Evolutionary conservation across 1,140 invertebrate species (phyloP).

Genomic region (Trichoplusia ni): DNA sequence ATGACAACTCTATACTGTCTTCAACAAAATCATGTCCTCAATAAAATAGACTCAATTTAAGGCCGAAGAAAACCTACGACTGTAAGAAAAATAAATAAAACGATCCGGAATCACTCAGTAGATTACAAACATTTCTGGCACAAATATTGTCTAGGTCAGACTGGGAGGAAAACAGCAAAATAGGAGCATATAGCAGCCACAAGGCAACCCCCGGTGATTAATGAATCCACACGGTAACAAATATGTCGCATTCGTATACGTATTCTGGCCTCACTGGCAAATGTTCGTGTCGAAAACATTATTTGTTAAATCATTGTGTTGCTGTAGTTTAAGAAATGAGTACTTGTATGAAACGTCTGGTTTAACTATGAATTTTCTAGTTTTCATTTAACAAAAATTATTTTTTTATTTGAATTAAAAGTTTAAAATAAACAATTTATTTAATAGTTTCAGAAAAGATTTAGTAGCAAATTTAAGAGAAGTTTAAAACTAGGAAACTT

Average conservation of each 20-base stretch:
- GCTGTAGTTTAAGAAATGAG: too few relatives aligned
- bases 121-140: slow-evolving; percentile 38
- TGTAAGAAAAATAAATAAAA: slow-evolving; percentile 34
- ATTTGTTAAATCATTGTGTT: slow-evolving; percentile 20
- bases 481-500: too few relatives aligned
- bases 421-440: too few relatives aligned
- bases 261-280: slow-evolving; percentile 27
- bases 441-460: too few relatives aligned
- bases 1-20: too few relatives aligned
- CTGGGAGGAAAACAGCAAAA: slow-evolving; percentile 38
- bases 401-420: too few relatives aligned
- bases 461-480: too few relatives aligned
- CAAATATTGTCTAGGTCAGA: slow-evolving; percentile 39
- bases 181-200: slow-evolving; percentile 33
- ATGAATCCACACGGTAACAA: slow-evolving; percentile 58
- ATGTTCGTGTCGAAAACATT: slow-evolving; percentile 15
- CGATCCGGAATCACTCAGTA: slow-evolving; percentile 41
- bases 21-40: too few relatives aligned
- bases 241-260: slow-evolving; percentile 43
- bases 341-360: neutral
- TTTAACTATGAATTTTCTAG: too few relatives aligned
- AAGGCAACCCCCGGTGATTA: slow-evolving; percentile 55
- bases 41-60: slow-evolving; percentile 11
- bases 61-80: neutral
- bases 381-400: neutral